Conservation (phyloP, 2,797 vertebrate species). For the Atherinosoma microstoma region DNA sequence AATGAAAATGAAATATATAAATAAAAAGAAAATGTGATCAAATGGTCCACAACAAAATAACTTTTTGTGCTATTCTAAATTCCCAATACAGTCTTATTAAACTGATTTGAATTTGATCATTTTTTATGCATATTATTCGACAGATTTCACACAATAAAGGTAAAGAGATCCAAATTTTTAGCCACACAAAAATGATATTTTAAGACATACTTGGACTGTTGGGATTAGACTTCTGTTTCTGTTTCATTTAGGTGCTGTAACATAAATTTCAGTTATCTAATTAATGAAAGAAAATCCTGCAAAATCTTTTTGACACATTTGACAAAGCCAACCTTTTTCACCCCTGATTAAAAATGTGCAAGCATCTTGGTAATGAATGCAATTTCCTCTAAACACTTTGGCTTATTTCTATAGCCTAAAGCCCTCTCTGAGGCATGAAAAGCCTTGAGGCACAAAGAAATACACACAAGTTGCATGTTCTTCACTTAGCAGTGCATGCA, state of each 20-base stretch:
- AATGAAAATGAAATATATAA: conserved; percentile 31
- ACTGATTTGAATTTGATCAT: conserved; percentile 1
- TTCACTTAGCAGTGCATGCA: conserved; percentile 62
- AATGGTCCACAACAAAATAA: conserved; percentile 23
- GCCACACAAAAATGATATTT: neutral
- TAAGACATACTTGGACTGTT: neutral
- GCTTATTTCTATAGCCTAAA: conserved; percentile 67
- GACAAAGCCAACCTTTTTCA: conserved; percentile 55
- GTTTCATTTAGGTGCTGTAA: neutral
- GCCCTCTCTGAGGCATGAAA: conserved; percentile 75
- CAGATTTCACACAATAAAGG: conserved; percentile 11
- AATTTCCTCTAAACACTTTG: conserved; percentile 76
- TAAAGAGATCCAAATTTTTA: neutral
- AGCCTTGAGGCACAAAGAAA: conserved; percentile 76
- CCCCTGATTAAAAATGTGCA: conserved; percentile 71
- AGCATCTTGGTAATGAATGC: conserved; percentile 75
- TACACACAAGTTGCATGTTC: conserved; percentile 68
- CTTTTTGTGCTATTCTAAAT: conserved; percentile 43
- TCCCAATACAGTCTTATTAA: conserved; percentile 13
- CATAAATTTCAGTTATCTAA: conserved; percentile 29
- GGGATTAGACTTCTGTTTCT: neutral
- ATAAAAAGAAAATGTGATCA: conserved; percentile 40
- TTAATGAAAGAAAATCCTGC: conserved; percentile 40
- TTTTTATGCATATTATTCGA: conserved; percentile 14
- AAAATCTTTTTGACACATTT: conserved; percentile 55